A percentile compares a stretch with the other conserved stretches of the same genome.
These are phyloP conservation scores for Epinephelus lanceolatus DNA, from an alignment of 2,113 vertebrate genomes.

Conservation along the genomic window DNA sequence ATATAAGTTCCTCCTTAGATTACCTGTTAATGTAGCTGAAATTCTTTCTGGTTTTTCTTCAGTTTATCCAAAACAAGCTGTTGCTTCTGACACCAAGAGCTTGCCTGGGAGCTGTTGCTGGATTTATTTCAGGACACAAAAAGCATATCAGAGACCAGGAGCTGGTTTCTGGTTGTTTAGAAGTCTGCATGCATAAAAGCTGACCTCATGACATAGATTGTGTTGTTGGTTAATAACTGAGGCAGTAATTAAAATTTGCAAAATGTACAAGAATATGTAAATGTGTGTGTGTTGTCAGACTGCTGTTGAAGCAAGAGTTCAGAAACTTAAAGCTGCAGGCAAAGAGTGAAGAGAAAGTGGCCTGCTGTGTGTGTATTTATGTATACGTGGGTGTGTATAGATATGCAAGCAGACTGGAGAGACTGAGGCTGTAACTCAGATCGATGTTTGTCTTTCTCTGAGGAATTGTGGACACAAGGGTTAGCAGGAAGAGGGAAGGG, in stretches of 20 bases:
- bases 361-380: not conserved
- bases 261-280: not conserved
- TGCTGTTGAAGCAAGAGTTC: slow-evolving; percentile 28
- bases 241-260: not conserved
- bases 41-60: not conserved
- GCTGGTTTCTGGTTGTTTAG: not conserved
- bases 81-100: not conserved
- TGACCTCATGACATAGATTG: not conserved
- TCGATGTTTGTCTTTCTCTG: slow-evolving; percentile 74
- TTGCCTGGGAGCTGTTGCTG: not conserved
- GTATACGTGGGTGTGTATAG: slow-evolving; percentile 24
- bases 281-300: not conserved
- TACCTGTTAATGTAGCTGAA: not conserved
- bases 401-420: slow-evolving; percentile 37
- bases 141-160: not conserved
- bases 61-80: not conserved
- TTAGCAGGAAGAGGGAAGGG: slow-evolving; percentile 37
- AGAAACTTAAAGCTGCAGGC: slow-evolving; percentile 42
- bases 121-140: not conserved
- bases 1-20: not conserved
- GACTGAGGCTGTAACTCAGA: slow-evolving; percentile 75
- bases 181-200: not conserved
- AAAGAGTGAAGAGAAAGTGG: not conserved
- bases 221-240: not conserved
- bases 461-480: slow-evolving; percentile 66